Evolutionary conservation across 1,140 invertebrate species (phyloP).

Genomic region (Ctenoplectra terminalis): DNA sequence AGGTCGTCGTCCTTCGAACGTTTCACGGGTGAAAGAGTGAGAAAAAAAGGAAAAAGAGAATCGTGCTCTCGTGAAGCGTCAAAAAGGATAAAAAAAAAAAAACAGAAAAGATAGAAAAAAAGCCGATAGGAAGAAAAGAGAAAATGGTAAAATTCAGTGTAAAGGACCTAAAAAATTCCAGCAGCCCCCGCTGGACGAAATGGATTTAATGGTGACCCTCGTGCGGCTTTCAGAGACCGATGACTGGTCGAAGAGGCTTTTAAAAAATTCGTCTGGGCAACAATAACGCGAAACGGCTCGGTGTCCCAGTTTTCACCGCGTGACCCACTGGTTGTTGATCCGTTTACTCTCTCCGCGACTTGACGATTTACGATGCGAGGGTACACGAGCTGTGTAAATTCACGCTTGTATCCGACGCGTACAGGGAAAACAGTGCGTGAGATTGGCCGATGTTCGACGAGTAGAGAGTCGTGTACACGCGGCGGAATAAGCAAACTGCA

Average conservation of each 20-base stretch:
- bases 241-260: constrained; percentile 25
- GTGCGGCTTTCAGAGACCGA: constrained; percentile 4
- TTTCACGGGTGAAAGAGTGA: not conserved
- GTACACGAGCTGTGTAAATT: constrained; percentile 48
- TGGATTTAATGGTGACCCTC: constrained; percentile 24
- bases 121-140: not conserved
- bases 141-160: not conserved
- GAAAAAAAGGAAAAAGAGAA: not conserved
- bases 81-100: not conserved
- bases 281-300: constrained; percentile 4
- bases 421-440: constrained; percentile 52
- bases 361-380: constrained; percentile 52
- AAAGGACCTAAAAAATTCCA: not conserved
- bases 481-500: constrained; percentile 28
- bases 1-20: not conserved
- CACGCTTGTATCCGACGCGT: constrained; percentile 22
- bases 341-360: constrained; percentile 44
- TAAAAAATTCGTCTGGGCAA: constrained; percentile 9
- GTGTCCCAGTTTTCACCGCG: constrained; percentile 9
- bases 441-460: constrained; percentile 31
- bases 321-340: not conserved
- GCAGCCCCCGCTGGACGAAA: not conserved
- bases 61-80: not conserved
- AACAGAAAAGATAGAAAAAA: too few species aligned
- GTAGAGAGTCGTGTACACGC: not conserved